Evolutionary conservation across 1,140 invertebrate species (phyloP).

Genomic region (Chrysomallon squamiferum): DNA sequence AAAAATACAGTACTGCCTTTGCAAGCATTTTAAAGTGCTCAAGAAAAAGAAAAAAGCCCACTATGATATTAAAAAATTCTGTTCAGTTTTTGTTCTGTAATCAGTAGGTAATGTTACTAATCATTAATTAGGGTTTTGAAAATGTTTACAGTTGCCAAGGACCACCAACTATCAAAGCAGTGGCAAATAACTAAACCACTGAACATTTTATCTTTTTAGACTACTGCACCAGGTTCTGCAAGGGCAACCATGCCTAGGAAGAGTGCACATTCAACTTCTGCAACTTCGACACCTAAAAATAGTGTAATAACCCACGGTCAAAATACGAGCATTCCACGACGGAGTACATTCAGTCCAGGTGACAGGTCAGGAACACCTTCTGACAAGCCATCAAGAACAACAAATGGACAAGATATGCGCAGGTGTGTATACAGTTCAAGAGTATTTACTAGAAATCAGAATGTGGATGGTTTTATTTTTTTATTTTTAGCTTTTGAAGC

Average conservation of each 20-base stretch:
- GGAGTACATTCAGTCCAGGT: constrained; percentile 58
- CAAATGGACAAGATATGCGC: constrained; percentile 56
- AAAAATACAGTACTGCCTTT: too few species aligned
- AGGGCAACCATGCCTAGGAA: constrained; percentile 54
- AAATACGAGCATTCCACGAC: constrained; percentile 46
- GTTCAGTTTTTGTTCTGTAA: too few species aligned
- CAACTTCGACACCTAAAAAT: constrained; percentile 47
- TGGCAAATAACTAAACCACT: too few species aligned
- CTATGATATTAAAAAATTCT: too few species aligned
- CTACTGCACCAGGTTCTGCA: constrained; percentile 43
- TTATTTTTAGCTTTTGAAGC: not conserved
- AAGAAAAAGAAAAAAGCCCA: not conserved
- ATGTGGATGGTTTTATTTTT: not conserved
- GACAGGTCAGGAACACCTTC: constrained; percentile 42
- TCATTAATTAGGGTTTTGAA: too few species aligned
- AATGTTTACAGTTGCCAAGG: too few species aligned
- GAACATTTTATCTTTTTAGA: constrained; percentile 38
- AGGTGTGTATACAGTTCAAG: constrained; percentile 30
- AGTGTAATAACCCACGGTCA: constrained; percentile 42
- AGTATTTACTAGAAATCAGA: too few species aligned
- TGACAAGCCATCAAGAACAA: constrained; percentile 42
- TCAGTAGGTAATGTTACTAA: too few species aligned
- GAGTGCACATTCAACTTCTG: constrained; percentile 32
- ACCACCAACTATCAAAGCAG: too few species aligned
- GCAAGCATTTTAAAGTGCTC: not conserved